These are phyloP conservation scores for Mallotus villosus DNA, from an alignment of 2,797 vertebrate genomes.

Conservation along the genomic window DNA sequence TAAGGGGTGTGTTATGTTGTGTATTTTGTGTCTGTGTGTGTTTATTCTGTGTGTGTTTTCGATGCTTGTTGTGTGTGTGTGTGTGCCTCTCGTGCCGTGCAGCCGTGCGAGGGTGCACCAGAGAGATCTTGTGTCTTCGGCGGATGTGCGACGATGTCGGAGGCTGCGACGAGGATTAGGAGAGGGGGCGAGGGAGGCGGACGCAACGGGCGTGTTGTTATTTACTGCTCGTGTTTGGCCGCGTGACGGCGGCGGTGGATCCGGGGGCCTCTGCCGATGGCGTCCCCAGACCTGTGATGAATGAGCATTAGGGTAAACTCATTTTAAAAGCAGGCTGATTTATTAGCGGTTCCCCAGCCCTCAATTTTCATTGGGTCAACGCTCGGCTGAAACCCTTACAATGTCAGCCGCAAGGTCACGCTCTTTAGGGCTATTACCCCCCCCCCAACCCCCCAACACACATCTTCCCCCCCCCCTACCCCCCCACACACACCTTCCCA, in stretches of 20 bases:
- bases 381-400: slow-evolving; percentile 96
- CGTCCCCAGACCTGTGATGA: slow-evolving; percentile 96
- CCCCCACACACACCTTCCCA: slow-evolving; percentile 41
- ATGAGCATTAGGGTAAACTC: slow-evolving; percentile 99
- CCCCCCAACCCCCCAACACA: too few species aligned
- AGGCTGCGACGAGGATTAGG: slow-evolving; percentile 77
- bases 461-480: slow-evolving; percentile 56
- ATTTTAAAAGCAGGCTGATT: slow-evolving; percentile 99
- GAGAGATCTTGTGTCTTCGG: slow-evolving; percentile 79
- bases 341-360: slow-evolving; percentile 90
- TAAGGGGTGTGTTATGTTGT: neutral
- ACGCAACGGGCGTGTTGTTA: slow-evolving; percentile 90
- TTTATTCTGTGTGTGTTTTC: slow-evolving; percentile 39
- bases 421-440: slow-evolving; percentile 74
- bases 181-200: slow-evolving; percentile 62
- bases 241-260: slow-evolving; percentile 82
- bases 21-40: slow-evolving; percentile 28
- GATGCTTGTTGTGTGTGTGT: neutral
- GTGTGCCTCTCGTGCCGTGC: slow-evolving; percentile 50
- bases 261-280: slow-evolving; percentile 89
- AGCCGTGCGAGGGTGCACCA: slow-evolving; percentile 58
- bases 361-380: slow-evolving; percentile 99
- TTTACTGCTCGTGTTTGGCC: slow-evolving; percentile 99
- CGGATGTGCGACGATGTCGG: slow-evolving; percentile 93
- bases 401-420: slow-evolving; percentile 99